These are phyloP conservation scores for Deilephila elpenor DNA, from an alignment of 2,888 invertebrate species.

Conservation along the genomic window DNA sequence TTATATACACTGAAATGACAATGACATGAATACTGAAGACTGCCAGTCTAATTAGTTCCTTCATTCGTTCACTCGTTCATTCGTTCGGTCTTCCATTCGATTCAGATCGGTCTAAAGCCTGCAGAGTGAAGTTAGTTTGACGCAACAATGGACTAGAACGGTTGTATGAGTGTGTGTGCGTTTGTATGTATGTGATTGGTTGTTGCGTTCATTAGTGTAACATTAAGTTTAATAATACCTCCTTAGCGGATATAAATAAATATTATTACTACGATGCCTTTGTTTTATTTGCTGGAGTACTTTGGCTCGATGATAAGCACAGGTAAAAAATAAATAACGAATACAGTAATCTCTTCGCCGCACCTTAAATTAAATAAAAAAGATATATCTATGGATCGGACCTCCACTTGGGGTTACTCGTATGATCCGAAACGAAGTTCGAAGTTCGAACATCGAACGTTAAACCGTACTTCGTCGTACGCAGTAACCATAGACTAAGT, in stretches of 20 bases:
- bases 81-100: slow-evolving; percentile 13
- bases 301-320: too few species aligned
- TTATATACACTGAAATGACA: not conserved
- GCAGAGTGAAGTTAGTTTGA: slow-evolving; percentile 17
- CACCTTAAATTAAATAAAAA: too few species aligned
- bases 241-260: slow-evolving; percentile 45
- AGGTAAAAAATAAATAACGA: too few species aligned
- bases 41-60: not conserved
- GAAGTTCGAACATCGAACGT: too few species aligned
- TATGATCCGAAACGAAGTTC: too few species aligned
- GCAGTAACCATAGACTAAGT: too few species aligned
- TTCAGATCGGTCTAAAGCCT: slow-evolving; percentile 19
- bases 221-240: slow-evolving; percentile 49
- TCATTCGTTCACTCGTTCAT: not conserved
- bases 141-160: not conserved
- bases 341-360: too few species aligned
- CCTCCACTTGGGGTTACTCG: too few species aligned
- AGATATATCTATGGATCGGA: too few species aligned
- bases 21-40: not conserved
- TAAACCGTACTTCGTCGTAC: too few species aligned
- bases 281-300: slow-evolving; percentile 34
- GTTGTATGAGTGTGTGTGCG: not conserved
- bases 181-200: slow-evolving; percentile 29
- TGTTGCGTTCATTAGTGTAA: slow-evolving; percentile 33
- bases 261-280: slow-evolving; percentile 32